A percentile compares a stretch with the other conserved stretches of the same genome.
These are phyloP conservation scores for Ploceus nigricollis DNA, from an alignment of 2,113 vertebrate species.

Conservation along the genomic window DNA sequence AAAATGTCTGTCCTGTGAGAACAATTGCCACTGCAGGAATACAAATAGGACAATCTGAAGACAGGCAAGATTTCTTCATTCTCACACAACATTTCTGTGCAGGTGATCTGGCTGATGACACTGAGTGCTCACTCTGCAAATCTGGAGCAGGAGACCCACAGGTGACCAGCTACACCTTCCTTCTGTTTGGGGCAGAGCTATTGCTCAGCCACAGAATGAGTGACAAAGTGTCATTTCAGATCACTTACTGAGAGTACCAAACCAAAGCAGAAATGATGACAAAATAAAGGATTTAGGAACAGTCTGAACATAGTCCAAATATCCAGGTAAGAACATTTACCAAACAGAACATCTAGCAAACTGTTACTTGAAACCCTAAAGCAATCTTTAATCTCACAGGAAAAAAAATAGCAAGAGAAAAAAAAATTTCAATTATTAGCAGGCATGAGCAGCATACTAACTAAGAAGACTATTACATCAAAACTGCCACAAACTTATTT, in stretches of 20 bases:
- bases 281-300: neutral
- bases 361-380: neutral
- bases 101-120: neutral
- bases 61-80: neutral
- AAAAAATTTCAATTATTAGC: neutral
- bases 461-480: neutral
- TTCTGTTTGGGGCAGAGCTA: neutral
- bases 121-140: neutral
- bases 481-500: neutral
- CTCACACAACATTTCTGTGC: neutral
- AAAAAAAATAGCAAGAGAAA: neutral
- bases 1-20: neutral
- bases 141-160: neutral
- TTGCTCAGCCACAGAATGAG: neutral
- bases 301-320: neutral
- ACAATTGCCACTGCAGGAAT: neutral
- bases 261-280: neutral
- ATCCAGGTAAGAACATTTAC: neutral
- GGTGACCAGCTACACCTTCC: accelerated
- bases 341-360: neutral
- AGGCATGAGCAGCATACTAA: neutral
- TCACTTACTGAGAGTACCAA: neutral
- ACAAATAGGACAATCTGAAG: neutral
- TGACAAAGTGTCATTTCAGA: neutral
- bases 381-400: neutral